phyloP scores from a whole-genome alignment of 2,797 vertebrate genomes.

The Toxotes lorentzi region DNA sequence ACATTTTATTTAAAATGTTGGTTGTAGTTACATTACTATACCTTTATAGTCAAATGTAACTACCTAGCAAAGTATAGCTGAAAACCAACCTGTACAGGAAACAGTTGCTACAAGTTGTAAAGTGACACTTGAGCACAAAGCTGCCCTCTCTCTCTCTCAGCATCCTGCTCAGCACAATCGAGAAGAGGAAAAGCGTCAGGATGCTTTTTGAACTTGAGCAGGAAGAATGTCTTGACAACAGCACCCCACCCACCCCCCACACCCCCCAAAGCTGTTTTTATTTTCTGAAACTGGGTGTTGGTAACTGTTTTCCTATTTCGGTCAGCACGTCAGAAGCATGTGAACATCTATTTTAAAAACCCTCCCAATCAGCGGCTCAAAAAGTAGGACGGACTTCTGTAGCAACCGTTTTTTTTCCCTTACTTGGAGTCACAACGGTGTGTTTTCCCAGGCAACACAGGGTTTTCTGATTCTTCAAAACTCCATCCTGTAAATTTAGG shows the following conservation, averaged over 20 bases:
- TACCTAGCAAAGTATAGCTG: too few relatives aligned
- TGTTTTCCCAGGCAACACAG: conserved; percentile 10
- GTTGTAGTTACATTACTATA: too few relatives aligned
- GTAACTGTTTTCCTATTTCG: conserved; percentile 60
- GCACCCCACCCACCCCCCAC: conserved; percentile 4
- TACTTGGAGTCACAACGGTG: neutral
- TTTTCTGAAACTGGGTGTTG: conserved; percentile 54
- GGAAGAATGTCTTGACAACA: conserved; percentile 55
- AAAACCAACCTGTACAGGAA: conserved; percentile 27
- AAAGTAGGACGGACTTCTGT: conserved; percentile 13
- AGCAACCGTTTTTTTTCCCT: neutral
- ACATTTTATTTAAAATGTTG: neutral
- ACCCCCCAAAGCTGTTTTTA: conserved; percentile 22
- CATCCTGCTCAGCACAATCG: conserved; percentile 71
- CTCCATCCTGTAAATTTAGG: conserved; percentile 41
- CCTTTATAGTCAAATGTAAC: neutral
- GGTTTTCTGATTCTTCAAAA: conserved; percentile 29
- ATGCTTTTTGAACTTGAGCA: conserved; percentile 62
- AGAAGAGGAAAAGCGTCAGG: conserved; percentile 78
- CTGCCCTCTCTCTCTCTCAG: conserved; percentile 24
- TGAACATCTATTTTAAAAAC: conserved; percentile 49
- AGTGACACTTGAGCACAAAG: conserved; percentile 40
- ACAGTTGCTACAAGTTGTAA: conserved; percentile 11
- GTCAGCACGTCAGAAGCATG: conserved; percentile 35
- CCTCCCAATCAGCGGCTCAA: neutral